phyloP scores from a whole-genome alignment of 2,113 vertebrate species.

The Mionectes macconnelli region DNA sequence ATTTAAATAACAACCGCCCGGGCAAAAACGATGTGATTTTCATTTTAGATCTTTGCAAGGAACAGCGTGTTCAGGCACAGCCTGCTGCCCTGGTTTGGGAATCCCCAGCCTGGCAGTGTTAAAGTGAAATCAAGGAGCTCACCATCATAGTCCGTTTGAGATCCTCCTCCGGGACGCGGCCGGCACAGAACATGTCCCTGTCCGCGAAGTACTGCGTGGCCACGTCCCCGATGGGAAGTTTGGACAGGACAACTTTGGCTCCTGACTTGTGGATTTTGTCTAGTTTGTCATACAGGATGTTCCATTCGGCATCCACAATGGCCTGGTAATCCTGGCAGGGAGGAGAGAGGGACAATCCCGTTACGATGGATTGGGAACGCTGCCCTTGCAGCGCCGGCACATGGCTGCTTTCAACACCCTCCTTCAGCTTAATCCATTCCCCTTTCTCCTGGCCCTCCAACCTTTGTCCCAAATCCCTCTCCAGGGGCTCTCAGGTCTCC shows the following conservation, averaged over 20 bases:
- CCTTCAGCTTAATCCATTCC: not conserved
- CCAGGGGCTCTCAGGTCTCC: not conserved
- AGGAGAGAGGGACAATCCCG: fast-evolving
- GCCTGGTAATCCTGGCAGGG: conserved; percentile 91
- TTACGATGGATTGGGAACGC: not conserved
- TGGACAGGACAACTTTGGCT: conserved; percentile 94
- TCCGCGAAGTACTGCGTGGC: conserved; percentile 97
- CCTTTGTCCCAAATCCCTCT: not conserved
- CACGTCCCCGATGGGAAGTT: conserved; percentile 94
- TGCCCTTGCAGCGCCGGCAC: not conserved
- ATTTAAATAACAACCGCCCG: not conserved
- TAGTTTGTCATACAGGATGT: conserved; percentile 95
- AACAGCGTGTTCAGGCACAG: fast-evolving
- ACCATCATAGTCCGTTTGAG: conserved; percentile 99
- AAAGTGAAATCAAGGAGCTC: not conserved
- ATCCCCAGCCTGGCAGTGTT: not conserved
- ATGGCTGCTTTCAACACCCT: not conserved
- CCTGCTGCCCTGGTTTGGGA: not conserved
- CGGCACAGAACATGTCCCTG: conserved; percentile 96
- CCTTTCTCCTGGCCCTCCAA: not conserved
- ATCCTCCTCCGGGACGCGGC: conserved; percentile 93
- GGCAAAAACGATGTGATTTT: fast-evolving
- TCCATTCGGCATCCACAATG: conserved; percentile 97
- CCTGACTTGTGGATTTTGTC: conserved; percentile 91
- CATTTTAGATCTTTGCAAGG: fast-evolving